Evolutionary conservation across 2,113 vertebrate species (phyloP).

Genomic region (Azemiops feae): DNA sequence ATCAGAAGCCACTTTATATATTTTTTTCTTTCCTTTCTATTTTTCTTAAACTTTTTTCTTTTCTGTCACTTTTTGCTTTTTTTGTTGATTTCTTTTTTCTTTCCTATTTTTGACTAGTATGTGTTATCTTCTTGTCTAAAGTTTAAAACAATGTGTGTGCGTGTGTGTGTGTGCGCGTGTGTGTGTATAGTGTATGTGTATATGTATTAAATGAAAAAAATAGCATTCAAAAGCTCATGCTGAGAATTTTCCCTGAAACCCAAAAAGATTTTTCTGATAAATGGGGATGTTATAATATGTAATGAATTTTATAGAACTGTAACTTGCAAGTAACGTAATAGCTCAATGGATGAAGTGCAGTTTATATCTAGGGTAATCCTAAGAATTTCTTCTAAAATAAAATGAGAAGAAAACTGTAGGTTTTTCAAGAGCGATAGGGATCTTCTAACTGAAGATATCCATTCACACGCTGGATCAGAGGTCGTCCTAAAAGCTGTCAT

Average conservation of each 20-base stretch:
- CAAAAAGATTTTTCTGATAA: not conserved
- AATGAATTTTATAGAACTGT: not conserved
- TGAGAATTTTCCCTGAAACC: not conserved
- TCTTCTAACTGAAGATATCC: not conserved
- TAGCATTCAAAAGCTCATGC: not conserved
- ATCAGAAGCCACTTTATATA: too few species aligned
- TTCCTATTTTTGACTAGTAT: too few species aligned
- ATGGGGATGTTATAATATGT: not conserved
- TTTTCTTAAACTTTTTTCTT: too few species aligned
- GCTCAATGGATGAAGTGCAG: not conserved
- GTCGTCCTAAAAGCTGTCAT: too few species aligned
- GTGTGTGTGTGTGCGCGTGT: too few species aligned
- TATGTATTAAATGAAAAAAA: not conserved
- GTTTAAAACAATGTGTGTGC: too few species aligned
- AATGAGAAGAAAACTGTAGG: not conserved
- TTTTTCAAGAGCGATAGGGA: not conserved
- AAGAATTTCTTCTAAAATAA: not conserved
- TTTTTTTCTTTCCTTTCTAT: too few species aligned
- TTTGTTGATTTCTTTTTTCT: too few species aligned
- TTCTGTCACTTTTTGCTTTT: too few species aligned
- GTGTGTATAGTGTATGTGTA: too few species aligned
- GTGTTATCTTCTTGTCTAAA: too few species aligned
- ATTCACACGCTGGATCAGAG: too few species aligned
- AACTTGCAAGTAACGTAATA: not conserved
- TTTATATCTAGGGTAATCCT: not conserved